These are phyloP conservation scores for Butorides virescens DNA, from an alignment of 2,113 vertebrate species.

Conservation along the genomic window DNA sequence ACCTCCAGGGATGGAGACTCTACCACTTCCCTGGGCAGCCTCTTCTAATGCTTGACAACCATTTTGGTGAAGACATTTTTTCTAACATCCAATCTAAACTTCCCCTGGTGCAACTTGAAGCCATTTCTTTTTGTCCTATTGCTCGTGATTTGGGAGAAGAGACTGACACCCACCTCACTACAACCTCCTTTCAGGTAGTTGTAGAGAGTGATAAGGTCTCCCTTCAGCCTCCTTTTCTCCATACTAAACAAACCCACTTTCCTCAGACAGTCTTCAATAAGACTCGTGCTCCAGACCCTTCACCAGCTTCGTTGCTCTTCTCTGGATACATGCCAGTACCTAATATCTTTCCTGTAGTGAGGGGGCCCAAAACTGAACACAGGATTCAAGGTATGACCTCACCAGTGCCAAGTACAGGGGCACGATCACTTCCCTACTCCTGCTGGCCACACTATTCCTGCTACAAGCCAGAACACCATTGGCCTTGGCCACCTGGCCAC, in stretches of 20 bases:
- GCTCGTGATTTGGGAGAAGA: too few species aligned
- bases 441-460: background rate
- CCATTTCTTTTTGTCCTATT: too few species aligned
- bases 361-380: background rate
- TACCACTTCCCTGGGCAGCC: background rate
- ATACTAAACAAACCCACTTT: background rate
- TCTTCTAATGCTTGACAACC: too few species aligned
- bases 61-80: too few species aligned
- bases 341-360: background rate
- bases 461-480: background rate
- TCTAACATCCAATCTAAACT: too few species aligned
- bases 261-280: background rate
- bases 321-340: background rate
- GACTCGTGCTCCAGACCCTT: background rate
- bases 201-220: background rate
- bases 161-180: too few species aligned
- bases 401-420: background rate
- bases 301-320: background rate
- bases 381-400: fast-evolving
- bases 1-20: background rate
- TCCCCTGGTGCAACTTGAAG: too few species aligned
- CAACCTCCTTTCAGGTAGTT: background rate
- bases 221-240: background rate
- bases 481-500: background rate
- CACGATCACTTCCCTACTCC: background rate